These are phyloP conservation scores for Promerops cafer DNA, from an alignment of 2,113 vertebrate genomes.

Conservation along the genomic window DNA sequence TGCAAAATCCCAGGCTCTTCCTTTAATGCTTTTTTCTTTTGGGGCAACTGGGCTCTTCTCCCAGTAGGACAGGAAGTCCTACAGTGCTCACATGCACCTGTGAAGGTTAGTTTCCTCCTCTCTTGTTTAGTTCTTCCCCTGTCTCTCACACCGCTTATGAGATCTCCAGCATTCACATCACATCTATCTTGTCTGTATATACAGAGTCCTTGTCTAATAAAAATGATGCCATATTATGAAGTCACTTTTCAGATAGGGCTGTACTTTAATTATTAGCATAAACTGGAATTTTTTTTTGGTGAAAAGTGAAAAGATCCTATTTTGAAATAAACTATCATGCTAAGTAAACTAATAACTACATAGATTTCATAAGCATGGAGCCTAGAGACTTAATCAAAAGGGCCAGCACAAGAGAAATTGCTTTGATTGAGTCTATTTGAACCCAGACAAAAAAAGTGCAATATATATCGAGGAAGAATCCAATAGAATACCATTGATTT, in stretches of 20 bases:
- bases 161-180: not conserved
- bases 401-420: slow-evolving; percentile 17
- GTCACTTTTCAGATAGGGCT: not conserved
- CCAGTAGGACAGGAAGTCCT: not conserved
- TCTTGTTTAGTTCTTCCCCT: not conserved
- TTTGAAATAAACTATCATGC: slow-evolving; percentile 23
- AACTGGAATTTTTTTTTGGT: not conserved
- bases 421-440: slow-evolving; percentile 42
- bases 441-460: not conserved
- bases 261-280: slow-evolving; percentile 12
- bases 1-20: not conserved
- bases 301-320: not conserved
- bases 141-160: not conserved
- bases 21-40: not conserved
- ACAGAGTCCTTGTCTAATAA: not conserved
- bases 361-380: slow-evolving; percentile 12
- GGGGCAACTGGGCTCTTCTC: not conserved
- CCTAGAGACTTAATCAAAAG: slow-evolving; percentile 26
- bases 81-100: not conserved
- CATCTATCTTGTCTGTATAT: not conserved
- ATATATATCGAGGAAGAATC: not conserved
- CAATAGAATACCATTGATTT: not conserved
- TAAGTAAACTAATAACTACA: slow-evolving; percentile 40
- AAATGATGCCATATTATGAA: not conserved
- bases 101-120: not conserved